Evolutionary conservation across 1,140 invertebrate species (phyloP).

Genomic region (Diachasma alloeum): DNA sequence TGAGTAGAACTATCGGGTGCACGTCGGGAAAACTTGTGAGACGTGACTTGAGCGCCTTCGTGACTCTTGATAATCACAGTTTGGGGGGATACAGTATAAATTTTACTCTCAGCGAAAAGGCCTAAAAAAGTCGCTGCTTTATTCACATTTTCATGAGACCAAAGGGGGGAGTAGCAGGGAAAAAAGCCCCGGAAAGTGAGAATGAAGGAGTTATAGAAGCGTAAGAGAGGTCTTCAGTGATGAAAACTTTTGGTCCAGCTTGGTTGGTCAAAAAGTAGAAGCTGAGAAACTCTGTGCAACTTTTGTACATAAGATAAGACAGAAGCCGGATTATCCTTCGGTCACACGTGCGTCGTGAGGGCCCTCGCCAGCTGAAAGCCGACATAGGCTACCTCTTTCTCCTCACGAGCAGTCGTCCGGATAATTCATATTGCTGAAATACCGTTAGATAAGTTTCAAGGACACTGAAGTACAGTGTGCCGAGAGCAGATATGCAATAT

Average conservation of each 20-base stretch:
- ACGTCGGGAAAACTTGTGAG: constrained; percentile 9
- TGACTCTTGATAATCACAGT: constrained; percentile 10
- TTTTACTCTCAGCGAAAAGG: neutral
- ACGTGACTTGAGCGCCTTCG: neutral
- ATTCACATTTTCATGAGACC: neutral
- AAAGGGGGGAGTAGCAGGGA: no score
- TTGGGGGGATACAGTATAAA: neutral
- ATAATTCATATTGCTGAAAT: neutral
- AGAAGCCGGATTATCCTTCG: neutral
- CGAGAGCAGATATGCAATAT: neutral
- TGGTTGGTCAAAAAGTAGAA: neutral
- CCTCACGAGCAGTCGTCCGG: neutral
- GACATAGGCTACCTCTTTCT: neutral
- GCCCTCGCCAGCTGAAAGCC: neutral
- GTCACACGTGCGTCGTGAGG: neutral
- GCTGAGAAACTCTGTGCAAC: neutral
- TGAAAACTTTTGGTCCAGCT: neutral
- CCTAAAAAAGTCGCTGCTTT: neutral
- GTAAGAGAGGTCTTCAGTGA: neutral
- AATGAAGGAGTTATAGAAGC: neutral
- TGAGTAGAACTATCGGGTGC: neutral
- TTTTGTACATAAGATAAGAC: neutral
- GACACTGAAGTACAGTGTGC: neutral
- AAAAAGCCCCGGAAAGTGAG: no score
- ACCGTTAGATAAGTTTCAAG: neutral